Base-by-base conservation (phyloP, 2,113 vertebrate genomes). In the Vicugna pacos region DNA sequence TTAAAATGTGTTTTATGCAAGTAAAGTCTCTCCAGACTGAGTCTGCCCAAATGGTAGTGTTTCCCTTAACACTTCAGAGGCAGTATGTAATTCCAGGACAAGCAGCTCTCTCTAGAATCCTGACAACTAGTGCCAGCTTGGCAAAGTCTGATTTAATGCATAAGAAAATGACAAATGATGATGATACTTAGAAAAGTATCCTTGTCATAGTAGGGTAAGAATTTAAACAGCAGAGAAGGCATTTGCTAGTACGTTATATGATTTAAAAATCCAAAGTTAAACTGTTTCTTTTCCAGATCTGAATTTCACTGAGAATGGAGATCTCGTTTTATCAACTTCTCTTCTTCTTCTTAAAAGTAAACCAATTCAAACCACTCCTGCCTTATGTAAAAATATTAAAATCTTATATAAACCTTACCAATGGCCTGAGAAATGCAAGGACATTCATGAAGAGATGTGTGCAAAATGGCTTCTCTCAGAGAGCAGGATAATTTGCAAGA, bases 401-500 rank as follows among this genome's bases (percentile, higher is more conserved):
- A 79, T 93, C 58, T 70, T 90, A 84, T 38, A 95, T 56, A 95
- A 95, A 88, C 19, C 38, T 92, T 84, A 88, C 52, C 70, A 80
- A 90, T 81, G 70, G 92, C 80, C 93, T 96, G 87, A 96, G 90
- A 97, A 96, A 93, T 96, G 64, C 60, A 91, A 95, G 82, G 81
- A 95, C 69, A 80, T 73, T 96, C 42, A 82, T 70, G 32, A 94
- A 94, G 54, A 94, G 19, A 93, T 81, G n/a, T 92, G 69, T 96
- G 81, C 76, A 95, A 96, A 83, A 32, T 64, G 69, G 32, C 83
- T 95, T 90, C 75, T 92, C 75, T 93, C 38, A 69, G 92, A 92
- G 32, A 81, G 67, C 38, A 93, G 89, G 72, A 24, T 92, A 72
- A 69, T 35, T 80, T 94, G 15, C 67, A 90, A 64, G 38, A 84